Base-by-base conservation (phyloP, 2,797 vertebrate species). In the Argyrosomus regius region DNA sequence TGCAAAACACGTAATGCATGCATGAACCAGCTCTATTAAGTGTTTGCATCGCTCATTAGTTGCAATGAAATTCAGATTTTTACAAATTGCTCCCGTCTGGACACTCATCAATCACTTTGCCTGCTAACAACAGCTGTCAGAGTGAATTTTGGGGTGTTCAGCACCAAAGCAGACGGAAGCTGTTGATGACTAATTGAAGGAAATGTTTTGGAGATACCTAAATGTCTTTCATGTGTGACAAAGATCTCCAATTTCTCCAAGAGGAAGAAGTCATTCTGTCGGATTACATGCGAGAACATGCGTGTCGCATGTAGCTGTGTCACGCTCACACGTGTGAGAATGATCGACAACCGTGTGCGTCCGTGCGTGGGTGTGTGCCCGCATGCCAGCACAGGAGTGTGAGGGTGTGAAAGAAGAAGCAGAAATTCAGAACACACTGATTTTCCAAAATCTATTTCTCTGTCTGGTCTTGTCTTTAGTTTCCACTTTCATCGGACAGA, bases 41-140 rank as follows among this genome's bases (percentile, higher is more conserved):
- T 72, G 62, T 81, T 85, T 88, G 89, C 79, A 87, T 88, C 89
- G 75, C 86, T 89, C 88, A 88, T 90, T 89, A 88, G 82, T 26
- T 82, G 83, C 83, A 90, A 80, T 92, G 53, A 91, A 87, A 81
- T 52, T 77, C 77, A 64, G 43, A 46, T 82, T 83, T 84, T 80
- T 59, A 54, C 74, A 88, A 84, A 88, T 78, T 59, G 73, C 82
- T 57, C 58, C 68, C 35, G 6, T 83, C 84, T 85, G 74, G 87
- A 79, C 43, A 26, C 75, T 77, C 81, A 83, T 83, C 82, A 68
- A 84, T 89, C 88, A 71, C 72, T 77, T 87, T 77, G 56, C 84
- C 72, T 14, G 49, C 75, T 85, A 84, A 74, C 75, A 89, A 70
- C 80, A 87, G 87, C 83, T 88, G 88, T 82, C 91, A 65, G 54